These are phyloP conservation scores for Palythoa grandis DNA, from an alignment of 92 coral and sea anemone species.

Conservation along the genomic window DNA sequence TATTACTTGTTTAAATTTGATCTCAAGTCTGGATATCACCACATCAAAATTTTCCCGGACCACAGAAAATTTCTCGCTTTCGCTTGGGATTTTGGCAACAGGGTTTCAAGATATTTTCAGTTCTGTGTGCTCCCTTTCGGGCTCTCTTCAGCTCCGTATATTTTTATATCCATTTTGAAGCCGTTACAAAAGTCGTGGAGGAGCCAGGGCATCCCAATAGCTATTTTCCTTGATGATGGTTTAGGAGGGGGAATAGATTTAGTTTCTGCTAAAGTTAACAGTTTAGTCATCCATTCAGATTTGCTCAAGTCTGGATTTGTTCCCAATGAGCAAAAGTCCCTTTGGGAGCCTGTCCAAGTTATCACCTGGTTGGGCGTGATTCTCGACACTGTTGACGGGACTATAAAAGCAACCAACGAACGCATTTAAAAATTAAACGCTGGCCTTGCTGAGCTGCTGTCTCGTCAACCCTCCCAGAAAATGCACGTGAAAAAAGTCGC, in stretches of 20 bases:
- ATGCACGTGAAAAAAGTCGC: slow-evolving; percentile 41
- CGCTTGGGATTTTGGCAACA: no score
- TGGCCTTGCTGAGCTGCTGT: slow-evolving; percentile 26
- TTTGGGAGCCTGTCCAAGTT: slow-evolving; percentile 32
- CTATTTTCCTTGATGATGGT: slow-evolving; percentile 30
- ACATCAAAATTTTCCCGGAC: no score
- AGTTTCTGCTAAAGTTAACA: slow-evolving; percentile 38
- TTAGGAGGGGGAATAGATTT: slow-evolving; percentile 25
- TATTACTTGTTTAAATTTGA: no score
- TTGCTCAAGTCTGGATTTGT: slow-evolving; percentile 43
- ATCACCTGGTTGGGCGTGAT: slow-evolving; percentile 37
- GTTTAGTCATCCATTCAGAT: slow-evolving; percentile 37
- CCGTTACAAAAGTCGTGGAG: slow-evolving; percentile 28
- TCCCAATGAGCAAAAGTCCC: slow-evolving; percentile 29
- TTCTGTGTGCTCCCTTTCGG: slow-evolving; percentile 51
- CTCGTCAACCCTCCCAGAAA: neutral
- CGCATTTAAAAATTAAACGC: slow-evolving; percentile 24
- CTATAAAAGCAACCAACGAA: neutral
- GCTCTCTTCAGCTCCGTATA: slow-evolving; percentile 43
- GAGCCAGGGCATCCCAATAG: slow-evolving; percentile 24
- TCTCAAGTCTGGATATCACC: no score
- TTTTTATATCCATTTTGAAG: slow-evolving; percentile 46
- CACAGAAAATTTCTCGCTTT: no score
- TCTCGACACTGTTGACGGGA: slow-evolving; percentile 13
- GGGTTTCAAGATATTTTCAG: slow-evolving; percentile 38